These are phyloP conservation scores for Lepidostoma basale DNA, from an alignment of 1,140 invertebrate species.

Conservation along the genomic window DNA sequence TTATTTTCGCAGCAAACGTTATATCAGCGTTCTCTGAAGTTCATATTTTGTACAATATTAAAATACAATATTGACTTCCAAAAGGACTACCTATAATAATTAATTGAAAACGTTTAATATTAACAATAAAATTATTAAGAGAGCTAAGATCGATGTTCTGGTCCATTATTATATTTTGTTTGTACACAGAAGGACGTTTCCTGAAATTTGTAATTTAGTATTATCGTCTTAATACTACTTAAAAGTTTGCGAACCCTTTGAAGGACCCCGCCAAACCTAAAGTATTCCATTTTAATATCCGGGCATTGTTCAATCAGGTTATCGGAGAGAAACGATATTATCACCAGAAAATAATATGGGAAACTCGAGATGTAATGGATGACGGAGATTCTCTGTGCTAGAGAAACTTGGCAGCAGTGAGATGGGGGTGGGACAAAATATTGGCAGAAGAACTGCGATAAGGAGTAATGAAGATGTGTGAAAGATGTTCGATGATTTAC, in stretches of 20 bases:
- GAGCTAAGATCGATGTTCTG: not conserved
- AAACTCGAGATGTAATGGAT: not conserved
- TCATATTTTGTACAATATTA: not conserved
- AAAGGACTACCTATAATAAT: not conserved
- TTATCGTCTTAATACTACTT: not conserved
- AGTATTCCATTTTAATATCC: not conserved
- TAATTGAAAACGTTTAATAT: not conserved
- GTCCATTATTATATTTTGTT: not conserved
- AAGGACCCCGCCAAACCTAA: not conserved
- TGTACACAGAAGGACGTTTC: not conserved
- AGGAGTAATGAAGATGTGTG: not conserved
- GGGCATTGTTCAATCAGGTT: not conserved
- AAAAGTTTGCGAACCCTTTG: not conserved
- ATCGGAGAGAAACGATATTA: not conserved
- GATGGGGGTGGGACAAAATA: not conserved
- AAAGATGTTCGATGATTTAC: not conserved
- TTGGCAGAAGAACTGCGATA: not conserved
- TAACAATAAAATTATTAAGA: not conserved
- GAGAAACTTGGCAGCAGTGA: no score
- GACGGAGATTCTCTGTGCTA: no score
- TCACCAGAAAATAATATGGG: not conserved
- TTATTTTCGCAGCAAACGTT: no score
- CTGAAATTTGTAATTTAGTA: not conserved
- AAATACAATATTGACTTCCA: not conserved
- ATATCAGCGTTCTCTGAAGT: no score